Base-by-base conservation (phyloP, 2,888 invertebrate genomes). In the Pachydiplax longipennis region DNA sequence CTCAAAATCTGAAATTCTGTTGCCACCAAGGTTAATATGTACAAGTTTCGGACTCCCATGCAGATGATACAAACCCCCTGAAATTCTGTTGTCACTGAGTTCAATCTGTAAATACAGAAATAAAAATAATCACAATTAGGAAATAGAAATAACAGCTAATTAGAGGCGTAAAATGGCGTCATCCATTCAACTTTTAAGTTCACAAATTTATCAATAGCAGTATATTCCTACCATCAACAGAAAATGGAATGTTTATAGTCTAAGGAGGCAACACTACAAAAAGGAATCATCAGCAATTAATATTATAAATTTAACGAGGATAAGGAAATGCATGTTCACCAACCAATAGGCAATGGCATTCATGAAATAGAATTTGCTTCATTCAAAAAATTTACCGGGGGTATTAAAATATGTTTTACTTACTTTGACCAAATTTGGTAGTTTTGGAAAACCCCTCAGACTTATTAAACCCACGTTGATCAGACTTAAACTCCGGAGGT, bases 381-480 rank as follows among this genome's bases (percentile, higher is more conserved):
- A 18, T 1, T 18, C 3, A 53, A 3, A 1, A 18, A 4, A 0
- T 53, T 15, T 2, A 18, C 15, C 18, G 0, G 0, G 53, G 15
- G 18, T 18, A 53, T 53, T 53, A 18, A 48, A 48, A 18, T 44
- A 44, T 53, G 3, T 87, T 13, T 15, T 58, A 37, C 93, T 92
- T 93, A 98, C 96, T 95, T 98, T 98, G 94, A 97, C 97, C 92
- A 99, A 95, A 94, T 97, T 98, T 91, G 98, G 97, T 92, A 99
- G 95, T 94, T 97, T 97, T 40, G 99, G 99, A 94, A 99, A 99
- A 92, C 99, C 99, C 95, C 99, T 99, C 91, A 99, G 96, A 93
- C 97, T 97, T 92, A 98, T 98, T 92, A 99, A 96, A 91, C 99
- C 99, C 93, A 98, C 98, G 95, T 99, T 99, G 94, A 99, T 99